A percentile compares a stretch with the other conserved stretches of the same genome.
Conservation (phyloP, 2,797 vertebrate genomes). For the Pipistrellus pygmaeus region DNA sequence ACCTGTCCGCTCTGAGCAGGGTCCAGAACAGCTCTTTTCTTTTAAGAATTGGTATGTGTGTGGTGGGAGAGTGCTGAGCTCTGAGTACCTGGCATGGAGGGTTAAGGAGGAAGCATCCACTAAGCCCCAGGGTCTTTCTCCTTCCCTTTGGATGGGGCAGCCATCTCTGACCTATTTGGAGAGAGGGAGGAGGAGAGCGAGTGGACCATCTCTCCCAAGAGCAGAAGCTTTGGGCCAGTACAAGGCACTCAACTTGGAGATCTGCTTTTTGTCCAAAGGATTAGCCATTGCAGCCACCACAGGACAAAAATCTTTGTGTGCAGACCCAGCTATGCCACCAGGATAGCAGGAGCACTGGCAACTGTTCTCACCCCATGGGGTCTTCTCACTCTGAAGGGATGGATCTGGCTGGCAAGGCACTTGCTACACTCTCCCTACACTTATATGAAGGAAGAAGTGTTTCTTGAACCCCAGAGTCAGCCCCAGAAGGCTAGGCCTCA, state of each 20-base stretch:
- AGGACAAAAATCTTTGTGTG: neutral
- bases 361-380: neutral
- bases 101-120: neutral
- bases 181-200: neutral
- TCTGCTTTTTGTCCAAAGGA: neutral
- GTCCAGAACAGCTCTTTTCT: neutral
- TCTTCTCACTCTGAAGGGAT: neutral
- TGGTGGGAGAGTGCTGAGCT: neutral
- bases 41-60: neutral
- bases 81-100: neutral
- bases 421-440: too few species aligned
- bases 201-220: neutral
- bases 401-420: neutral
- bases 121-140: neutral
- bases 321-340: neutral
- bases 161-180: neutral
- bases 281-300: neutral
- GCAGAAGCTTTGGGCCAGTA: neutral
- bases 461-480: neutral
- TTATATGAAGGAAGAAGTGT: neutral
- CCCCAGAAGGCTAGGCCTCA: neutral
- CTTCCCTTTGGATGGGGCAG: neutral
- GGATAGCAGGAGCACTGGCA: neutral
- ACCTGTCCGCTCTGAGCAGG: neutral
- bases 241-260: neutral